Percentiles rank a stretch among this genome's conserved stretches.
These are phyloP conservation scores for Pangasius sanitwongsei DNA, from an alignment of 2,797 vertebrate species.

Conservation along the genomic window DNA sequence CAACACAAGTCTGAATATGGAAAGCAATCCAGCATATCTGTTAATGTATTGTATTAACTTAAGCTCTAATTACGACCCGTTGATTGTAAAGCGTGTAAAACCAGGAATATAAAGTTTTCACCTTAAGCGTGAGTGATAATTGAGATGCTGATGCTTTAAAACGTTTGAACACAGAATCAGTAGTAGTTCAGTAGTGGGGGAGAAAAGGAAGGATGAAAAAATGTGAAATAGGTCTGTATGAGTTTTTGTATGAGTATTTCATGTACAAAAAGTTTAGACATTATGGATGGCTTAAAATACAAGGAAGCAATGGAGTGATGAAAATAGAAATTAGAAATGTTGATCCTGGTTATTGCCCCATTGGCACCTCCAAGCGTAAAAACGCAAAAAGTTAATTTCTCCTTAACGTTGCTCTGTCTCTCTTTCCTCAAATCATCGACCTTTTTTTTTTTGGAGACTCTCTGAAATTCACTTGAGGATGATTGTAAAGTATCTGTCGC, in stretches of 20 bases:
- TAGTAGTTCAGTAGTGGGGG: neutral
- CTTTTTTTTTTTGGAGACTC: conserved; percentile 28
- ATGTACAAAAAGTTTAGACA: neutral
- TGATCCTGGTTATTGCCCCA: conserved; percentile 3
- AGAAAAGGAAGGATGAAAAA: neutral
- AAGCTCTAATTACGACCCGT: neutral
- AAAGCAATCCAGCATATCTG: neutral
- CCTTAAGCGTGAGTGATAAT: neutral
- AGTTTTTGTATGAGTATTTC: neutral
- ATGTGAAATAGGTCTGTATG: neutral
- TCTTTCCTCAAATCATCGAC: conserved; percentile 33
- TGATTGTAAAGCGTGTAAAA: neutral
- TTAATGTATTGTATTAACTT: neutral
- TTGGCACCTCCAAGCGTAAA: neutral
- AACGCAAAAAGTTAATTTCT: neutral
- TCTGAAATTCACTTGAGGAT: conserved; percentile 48
- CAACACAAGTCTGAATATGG: neutral
- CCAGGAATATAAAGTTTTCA: neutral
- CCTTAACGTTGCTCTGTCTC: neutral
- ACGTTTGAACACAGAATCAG: too few species aligned
- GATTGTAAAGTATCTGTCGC: conserved; percentile 52
- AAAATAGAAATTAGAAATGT: neutral
- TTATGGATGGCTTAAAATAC: neutral
- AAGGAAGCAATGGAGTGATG: neutral
- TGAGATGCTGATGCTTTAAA: neutral